Conservation (phyloP, 2,888 invertebrate species). For the Biston betularia region DNA sequence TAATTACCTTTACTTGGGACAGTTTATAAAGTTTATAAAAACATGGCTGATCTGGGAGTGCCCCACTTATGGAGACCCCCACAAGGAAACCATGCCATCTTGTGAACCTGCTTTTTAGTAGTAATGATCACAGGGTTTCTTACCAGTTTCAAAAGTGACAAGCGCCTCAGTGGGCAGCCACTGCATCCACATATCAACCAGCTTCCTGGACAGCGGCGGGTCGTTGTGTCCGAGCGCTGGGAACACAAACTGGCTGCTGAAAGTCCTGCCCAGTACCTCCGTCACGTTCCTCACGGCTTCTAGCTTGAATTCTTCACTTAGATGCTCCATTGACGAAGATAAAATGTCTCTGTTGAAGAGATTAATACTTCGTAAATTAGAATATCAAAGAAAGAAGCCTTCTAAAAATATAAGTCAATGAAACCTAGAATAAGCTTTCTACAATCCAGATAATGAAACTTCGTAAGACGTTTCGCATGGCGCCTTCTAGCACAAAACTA, state of each 20-base stretch:
- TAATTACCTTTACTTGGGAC: too few species aligned
- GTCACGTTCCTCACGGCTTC: conserved; percentile 93
- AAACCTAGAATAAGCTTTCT: too few species aligned
- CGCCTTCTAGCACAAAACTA: too few species aligned
- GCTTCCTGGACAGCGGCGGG: conserved; percentile 87
- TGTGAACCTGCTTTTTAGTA: too few species aligned
- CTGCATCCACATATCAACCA: conserved; percentile 93
- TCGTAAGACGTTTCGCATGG: too few species aligned
- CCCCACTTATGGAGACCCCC: too few species aligned
- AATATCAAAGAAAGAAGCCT: too few species aligned
- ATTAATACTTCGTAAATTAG: background rate
- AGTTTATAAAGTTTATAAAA: too few species aligned
- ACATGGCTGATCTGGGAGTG: too few species aligned
- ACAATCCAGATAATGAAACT: too few species aligned
- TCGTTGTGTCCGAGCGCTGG: conserved; percentile 97
- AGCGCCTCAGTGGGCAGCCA: conserved; percentile 94
- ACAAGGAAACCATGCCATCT: too few species aligned
- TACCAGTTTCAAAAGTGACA: conserved; percentile 93
- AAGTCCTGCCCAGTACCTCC: conserved; percentile 92
- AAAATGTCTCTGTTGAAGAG: conserved; percentile 90
- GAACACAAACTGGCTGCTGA: conserved; percentile 95
- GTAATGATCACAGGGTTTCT: background rate
- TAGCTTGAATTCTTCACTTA: conserved; percentile 89
- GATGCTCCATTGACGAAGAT: conserved; percentile 90
- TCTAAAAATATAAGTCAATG: too few species aligned